Percentiles rank a stretch among this genome's conserved stretches.
Conservation (phyloP, 2,888 invertebrate species). For the Drosophila quinaria region DNA sequence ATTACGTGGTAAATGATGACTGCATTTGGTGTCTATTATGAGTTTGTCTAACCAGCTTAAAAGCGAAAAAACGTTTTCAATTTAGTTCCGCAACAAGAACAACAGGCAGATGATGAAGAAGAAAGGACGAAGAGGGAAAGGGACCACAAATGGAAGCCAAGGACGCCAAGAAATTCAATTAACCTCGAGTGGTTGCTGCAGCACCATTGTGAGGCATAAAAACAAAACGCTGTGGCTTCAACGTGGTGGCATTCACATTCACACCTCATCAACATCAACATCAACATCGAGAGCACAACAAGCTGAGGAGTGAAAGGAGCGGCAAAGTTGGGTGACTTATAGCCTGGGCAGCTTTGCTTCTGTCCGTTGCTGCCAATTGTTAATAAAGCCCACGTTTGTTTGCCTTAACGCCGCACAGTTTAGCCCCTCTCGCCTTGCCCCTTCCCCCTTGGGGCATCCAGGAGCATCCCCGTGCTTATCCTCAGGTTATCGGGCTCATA, state of each 20-base stretch:
- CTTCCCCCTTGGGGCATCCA: not conserved
- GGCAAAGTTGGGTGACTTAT: conserved; percentile 34
- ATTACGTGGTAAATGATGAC: conserved; percentile 68
- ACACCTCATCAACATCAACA: conserved; percentile 78
- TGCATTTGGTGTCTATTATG: conserved; percentile 53
- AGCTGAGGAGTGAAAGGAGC: not conserved
- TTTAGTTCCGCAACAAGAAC: conserved; percentile 41
- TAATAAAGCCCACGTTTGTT: conserved; percentile 61
- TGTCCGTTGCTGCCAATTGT: conserved; percentile 35
- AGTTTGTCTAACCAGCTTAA: conserved; percentile 65
- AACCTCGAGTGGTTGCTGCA: conserved; percentile 83
- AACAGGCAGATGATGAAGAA: not conserved
- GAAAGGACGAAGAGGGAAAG: not conserved
- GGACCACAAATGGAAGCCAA: conserved; percentile 39
- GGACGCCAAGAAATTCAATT: conserved; percentile 83
- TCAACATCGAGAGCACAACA: conserved; percentile 30
- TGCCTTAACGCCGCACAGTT: conserved; percentile 58
- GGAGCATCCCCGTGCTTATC: conserved; percentile 15
- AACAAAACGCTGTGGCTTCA: conserved; percentile 63
- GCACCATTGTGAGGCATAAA: conserved; percentile 67
- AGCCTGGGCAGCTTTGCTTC: not conserved
- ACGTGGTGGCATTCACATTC: conserved; percentile 81
- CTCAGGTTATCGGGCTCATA: conserved; percentile 51
- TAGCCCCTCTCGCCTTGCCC: conserved; percentile 37
- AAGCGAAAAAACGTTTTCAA: conserved; percentile 68